Percentiles rank a stretch among this genome's conserved stretches.
phyloP scores from a whole-genome alignment of 2,797 vertebrate genomes.

The Dermochelys coriacea region DNA sequence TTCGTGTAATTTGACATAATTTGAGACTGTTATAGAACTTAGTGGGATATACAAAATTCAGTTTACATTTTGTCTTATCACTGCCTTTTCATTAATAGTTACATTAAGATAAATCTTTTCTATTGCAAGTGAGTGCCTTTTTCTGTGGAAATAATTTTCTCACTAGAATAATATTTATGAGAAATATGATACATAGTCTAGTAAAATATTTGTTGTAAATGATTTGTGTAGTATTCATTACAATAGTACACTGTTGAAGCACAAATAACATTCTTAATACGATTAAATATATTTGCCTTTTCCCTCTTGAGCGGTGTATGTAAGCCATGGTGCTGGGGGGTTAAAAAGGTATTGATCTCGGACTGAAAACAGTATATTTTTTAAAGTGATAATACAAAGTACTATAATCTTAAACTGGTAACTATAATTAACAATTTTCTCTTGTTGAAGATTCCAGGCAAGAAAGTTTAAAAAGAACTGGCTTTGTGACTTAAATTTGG shows the following conservation, averaged over 20 bases:
- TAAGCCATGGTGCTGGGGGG: neutral
- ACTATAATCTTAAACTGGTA: neutral
- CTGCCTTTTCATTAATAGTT: neutral
- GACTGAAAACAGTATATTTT: neutral
- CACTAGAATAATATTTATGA: neutral
- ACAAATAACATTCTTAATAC: neutral
- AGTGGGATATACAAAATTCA: neutral
- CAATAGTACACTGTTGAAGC: neutral
- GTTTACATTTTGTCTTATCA: neutral
- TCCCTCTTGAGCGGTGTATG: neutral
- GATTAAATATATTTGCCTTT: neutral
- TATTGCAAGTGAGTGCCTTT: neutral
- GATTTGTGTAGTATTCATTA: neutral
- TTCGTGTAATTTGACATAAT: neutral
- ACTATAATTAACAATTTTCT: constrained; percentile 33
- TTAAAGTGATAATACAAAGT: neutral
- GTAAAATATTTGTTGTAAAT: neutral
- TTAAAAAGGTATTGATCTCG: neutral
- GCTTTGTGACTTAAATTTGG: constrained; percentile 77
- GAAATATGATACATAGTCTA: neutral
- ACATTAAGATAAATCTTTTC: neutral
- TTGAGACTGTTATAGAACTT: neutral
- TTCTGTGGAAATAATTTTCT: neutral
- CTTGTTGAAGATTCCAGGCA: constrained; percentile 73
- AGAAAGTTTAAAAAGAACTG: constrained; percentile 66